phyloP scores from a whole-genome alignment of 2,113 vertebrate genomes.

The Lonchura striata region DNA sequence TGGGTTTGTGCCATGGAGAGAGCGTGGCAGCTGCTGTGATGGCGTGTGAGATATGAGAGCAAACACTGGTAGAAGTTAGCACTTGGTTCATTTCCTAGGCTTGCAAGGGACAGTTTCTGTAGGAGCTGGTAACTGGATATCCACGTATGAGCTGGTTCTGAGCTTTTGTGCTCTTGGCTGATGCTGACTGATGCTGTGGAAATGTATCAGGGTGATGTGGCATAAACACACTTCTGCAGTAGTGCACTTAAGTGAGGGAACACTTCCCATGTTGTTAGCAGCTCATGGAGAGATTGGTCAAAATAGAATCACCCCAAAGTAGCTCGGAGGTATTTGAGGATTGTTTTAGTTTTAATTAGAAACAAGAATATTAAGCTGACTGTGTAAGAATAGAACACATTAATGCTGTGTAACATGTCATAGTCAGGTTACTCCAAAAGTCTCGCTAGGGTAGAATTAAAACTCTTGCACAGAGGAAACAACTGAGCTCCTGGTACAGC shows the following conservation, averaged over 20 bases:
- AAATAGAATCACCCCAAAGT: background rate
- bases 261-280: background rate
- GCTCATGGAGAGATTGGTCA: background rate
- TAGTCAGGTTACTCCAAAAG: background rate
- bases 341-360: background rate
- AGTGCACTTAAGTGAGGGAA: background rate
- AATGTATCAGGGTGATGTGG: background rate
- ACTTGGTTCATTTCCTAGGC: background rate
- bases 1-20: background rate
- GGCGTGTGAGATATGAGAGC: background rate
- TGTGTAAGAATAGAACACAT: background rate
- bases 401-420: fast-evolving
- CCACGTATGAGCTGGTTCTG: background rate
- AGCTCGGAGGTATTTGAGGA: background rate
- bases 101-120: background rate
- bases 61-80: background rate
- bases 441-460: background rate
- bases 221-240: background rate
- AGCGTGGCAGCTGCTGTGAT: background rate
- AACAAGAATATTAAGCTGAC: background rate
- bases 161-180: background rate
- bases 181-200: fast-evolving
- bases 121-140: background rate
- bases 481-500: background rate
- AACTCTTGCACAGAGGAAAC: background rate